A percentile compares a stretch with the other conserved stretches of the same genome.
Evolutionary conservation across 2,113 vertebrate species (phyloP).

Genomic region (Aythya baeri): DNA sequence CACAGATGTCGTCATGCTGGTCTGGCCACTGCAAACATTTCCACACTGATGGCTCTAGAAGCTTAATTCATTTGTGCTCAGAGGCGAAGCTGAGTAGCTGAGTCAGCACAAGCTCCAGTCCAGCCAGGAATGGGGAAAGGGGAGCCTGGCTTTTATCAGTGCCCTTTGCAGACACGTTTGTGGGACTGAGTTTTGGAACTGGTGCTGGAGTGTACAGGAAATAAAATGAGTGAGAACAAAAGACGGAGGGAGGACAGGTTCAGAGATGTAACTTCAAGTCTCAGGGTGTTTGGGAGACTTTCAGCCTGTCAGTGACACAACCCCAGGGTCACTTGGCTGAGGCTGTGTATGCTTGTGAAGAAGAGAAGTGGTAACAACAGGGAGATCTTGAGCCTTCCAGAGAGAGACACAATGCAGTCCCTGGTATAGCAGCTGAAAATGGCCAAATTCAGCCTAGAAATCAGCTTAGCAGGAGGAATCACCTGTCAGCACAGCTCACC

Average conservation of each 20-base stretch:
- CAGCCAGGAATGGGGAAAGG: neutral
- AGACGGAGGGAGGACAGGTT: neutral
- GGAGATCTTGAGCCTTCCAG: neutral
- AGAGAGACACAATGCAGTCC: neutral
- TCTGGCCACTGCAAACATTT: neutral
- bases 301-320: neutral
- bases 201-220: neutral
- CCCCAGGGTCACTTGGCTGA: neutral
- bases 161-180: neutral
- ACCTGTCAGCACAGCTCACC: neutral
- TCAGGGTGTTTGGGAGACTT: neutral
- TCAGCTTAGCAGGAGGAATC: neutral
- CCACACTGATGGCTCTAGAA: neutral
- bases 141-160: neutral
- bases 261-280: neutral
- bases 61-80: neutral
- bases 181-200: neutral
- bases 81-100: neutral
- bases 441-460: neutral
- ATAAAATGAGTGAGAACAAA: neutral
- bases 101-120: neutral
- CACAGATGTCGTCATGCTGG: neutral
- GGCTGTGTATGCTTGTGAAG: neutral
- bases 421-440: neutral
- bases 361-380: neutral